phyloP scores from a whole-genome alignment of 2,888 invertebrate genomes.

The Drosophila mettleri region DNA sequence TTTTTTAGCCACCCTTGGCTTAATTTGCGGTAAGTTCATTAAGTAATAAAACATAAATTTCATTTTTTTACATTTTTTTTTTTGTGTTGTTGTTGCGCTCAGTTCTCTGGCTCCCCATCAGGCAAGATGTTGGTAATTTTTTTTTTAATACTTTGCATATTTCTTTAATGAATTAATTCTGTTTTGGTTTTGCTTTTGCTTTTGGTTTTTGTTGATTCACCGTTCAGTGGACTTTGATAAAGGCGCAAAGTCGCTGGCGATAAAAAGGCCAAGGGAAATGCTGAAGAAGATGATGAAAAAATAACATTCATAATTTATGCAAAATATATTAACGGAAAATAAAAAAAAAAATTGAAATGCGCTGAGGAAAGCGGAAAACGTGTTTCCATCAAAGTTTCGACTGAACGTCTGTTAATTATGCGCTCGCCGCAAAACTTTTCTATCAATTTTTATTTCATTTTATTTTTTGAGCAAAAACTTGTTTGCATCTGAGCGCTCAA shows the following conservation, averaged over 20 bases:
- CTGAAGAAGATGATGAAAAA: constrained; percentile 21
- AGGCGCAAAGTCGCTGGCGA: constrained; percentile 74
- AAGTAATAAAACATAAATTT: constrained; percentile 83
- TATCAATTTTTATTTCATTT: constrained; percentile 68
- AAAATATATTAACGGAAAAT: constrained; percentile 50
- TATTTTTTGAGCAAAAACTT: constrained; percentile 46
- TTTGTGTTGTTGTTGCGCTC: constrained; percentile 9
- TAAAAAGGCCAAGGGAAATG: constrained; percentile 60
- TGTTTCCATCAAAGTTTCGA: constrained; percentile 68
- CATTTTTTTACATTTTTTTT: constrained; percentile 45
- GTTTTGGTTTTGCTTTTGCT: constrained; percentile 75
- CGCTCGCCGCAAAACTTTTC: constrained; percentile 74
- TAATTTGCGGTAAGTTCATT: constrained; percentile 83
- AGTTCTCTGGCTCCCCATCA: constrained; percentile 41
- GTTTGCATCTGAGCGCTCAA: constrained; percentile 57
- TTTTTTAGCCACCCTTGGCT: constrained; percentile 59
- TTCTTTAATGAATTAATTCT: constrained; percentile 84
- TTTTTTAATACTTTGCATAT: constrained; percentile 80
- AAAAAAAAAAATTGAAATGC: background rate
- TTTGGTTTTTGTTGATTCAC: constrained; percentile 78
- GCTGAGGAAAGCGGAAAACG: constrained; percentile 53
- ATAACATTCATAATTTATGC: constrained; percentile 73
- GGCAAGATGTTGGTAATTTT: constrained; percentile 61
- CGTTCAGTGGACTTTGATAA: constrained; percentile 78
- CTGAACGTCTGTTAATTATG: constrained; percentile 63